Evolutionary conservation across 2,113 vertebrate species (phyloP).

Genomic region (Cairina moschata): DNA sequence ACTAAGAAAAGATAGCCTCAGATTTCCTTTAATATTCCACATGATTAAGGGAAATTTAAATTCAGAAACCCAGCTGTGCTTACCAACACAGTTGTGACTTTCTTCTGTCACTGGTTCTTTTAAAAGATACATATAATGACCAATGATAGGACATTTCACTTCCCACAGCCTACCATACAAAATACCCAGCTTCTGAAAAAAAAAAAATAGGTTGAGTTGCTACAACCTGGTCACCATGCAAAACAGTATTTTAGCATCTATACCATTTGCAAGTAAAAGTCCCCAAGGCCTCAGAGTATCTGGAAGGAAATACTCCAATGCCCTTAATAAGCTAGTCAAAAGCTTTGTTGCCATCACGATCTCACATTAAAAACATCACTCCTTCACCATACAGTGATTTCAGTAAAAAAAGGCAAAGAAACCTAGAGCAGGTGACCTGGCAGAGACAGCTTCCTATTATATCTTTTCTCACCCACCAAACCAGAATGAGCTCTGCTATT

Average conservation of each 20-base stretch:
- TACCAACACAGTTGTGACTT: neutral
- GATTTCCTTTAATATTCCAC: neutral
- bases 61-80: neutral
- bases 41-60: neutral
- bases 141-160: neutral
- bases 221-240: neutral
- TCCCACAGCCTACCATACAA: neutral
- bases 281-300: neutral
- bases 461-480: neutral
- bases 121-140: neutral
- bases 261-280: neutral
- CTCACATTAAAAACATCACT: neutral
- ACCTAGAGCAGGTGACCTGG: neutral
- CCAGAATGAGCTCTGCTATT: neutral
- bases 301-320: neutral
- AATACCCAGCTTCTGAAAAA: neutral
- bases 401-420: neutral
- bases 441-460: neutral
- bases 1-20: neutral
- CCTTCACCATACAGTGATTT: neutral
- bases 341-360: neutral
- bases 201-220: neutral
- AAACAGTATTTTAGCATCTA: neutral
- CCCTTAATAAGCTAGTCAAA: neutral
- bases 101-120: neutral